These are phyloP conservation scores for Passer montanus DNA, from an alignment of 2,113 vertebrate genomes.

Conservation along the genomic window DNA sequence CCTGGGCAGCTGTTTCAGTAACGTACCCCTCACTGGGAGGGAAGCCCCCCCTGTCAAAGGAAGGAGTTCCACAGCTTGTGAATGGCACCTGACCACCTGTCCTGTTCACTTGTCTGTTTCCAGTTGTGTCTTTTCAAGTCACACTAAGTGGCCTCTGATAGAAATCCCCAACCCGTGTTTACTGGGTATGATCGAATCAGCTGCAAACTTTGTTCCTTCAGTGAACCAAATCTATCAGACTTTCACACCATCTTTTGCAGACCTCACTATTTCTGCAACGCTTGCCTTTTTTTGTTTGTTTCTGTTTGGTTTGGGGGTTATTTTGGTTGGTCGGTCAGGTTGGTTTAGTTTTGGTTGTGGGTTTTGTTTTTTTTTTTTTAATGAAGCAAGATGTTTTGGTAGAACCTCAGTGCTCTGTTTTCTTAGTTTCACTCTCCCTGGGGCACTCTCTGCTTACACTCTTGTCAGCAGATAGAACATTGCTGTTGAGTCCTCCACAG, in stretches of 20 bases:
- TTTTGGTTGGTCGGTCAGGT: neutral
- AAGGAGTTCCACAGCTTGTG: neutral
- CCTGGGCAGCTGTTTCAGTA: too few relatives aligned
- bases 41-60: neutral
- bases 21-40: neutral
- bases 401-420: neutral
- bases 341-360: neutral
- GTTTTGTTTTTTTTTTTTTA: neutral
- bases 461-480: neutral
- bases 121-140: neutral
- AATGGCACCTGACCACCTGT: neutral
- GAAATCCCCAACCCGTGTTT: neutral
- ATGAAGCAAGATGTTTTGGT: neutral
- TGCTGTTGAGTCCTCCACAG: neutral
- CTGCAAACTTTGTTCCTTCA: neutral
- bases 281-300: neutral
- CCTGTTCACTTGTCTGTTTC: accelerated
- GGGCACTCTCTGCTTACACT: neutral
- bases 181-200: neutral
- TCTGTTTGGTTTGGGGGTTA: neutral
- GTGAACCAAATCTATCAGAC: neutral
- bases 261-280: neutral
- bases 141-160: neutral
- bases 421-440: conserved; percentile 1
- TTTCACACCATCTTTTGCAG: neutral